Base-by-base conservation (phyloP, 2,113 vertebrate species). In the Bos javanicus region DNA sequence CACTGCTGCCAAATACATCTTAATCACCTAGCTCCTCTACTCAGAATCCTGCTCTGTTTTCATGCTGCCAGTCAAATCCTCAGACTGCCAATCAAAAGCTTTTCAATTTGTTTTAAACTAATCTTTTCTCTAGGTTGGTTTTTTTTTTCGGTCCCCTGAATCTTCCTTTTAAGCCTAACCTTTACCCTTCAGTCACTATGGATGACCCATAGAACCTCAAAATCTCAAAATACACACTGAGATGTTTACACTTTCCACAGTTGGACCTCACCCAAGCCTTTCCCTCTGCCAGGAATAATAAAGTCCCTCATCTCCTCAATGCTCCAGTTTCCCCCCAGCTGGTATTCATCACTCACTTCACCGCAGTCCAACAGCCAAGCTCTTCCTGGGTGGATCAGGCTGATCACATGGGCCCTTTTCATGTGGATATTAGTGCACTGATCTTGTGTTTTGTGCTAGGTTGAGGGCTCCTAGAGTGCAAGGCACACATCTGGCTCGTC, bases 81-180 rank as follows among this genome's bases (percentile, higher is more conserved):
- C 89, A 89, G 13, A 46, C 57, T 50, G n/a, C 52, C 50, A 30
- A 9, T n/a, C 2, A 85, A 26, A 93, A 28, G 7, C 26, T 74
- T 43, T 33, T 46, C 59, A 85, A 60, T 50, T 36, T 50, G 43
- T 48, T 67, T 39, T 86, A 78, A 85, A 94, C 39, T 59, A 43
- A 67, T 59, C 23, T 94, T 93, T 91, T 76, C 59, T 87, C 59
- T 85, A 54, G 62, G 33, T 54, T 16, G 5, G 7, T 74, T 7
- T 15, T 71, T 30, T 12, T 30, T 28, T 39, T 48, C n/a, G 48
- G 26, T 43, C n/a, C 28, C 60, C 64, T 6, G 33, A 33, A 57
- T 76, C 64, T 96, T 95, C 33, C 92, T 74, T 89, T 76, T 87
- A 43, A 90, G 94, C 19, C 48, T 88, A 67, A 91, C 60, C 28